These are phyloP conservation scores for Vireo altiloquus DNA, from an alignment of 2,113 vertebrate genomes.

Conservation along the genomic window DNA sequence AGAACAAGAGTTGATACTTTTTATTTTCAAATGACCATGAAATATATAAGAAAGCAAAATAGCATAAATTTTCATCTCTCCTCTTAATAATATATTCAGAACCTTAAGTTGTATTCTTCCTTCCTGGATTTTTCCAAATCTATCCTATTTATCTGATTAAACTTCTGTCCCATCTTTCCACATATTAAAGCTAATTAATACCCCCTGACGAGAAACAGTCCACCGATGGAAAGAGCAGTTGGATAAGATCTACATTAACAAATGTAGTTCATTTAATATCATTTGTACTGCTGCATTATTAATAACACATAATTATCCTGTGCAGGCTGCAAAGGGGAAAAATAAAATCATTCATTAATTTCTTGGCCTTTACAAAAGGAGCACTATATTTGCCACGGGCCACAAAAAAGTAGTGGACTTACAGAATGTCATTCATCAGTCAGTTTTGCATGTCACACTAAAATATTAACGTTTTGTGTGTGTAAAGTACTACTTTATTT, in stretches of 20 bases:
- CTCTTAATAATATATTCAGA: constrained; percentile 39
- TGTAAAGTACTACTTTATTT: constrained; percentile 28
- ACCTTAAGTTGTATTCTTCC: constrained; percentile 53
- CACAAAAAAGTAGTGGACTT: constrained; percentile 29
- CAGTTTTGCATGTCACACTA: constrained; percentile 36
- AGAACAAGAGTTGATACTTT: not conserved
- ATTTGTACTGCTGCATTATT: constrained; percentile 84
- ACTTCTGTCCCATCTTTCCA: constrained; percentile 79
- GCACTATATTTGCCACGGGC: constrained; percentile 43
- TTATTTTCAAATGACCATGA: constrained; percentile 19
- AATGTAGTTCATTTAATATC: constrained; percentile 87
- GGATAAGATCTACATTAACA: constrained; percentile 85
- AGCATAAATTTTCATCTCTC: constrained; percentile 33
- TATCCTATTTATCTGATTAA: constrained; percentile 78
- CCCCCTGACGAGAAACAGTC: constrained; percentile 81
- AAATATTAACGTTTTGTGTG: constrained; percentile 48
- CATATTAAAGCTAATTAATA: constrained; percentile 82
- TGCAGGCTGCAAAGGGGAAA: constrained; percentile 68
- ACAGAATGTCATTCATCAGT: constrained; percentile 48
- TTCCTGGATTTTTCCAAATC: constrained; percentile 75
- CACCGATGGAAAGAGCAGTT: constrained; percentile 80
- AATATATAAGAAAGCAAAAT: constrained; percentile 36
- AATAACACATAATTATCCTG: constrained; percentile 83
- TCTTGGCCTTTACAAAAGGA: constrained; percentile 72
- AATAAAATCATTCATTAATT: constrained; percentile 77